Base-by-base conservation (phyloP, 2,797 vertebrate genomes). In the Erpetoichthys calabaricus region DNA sequence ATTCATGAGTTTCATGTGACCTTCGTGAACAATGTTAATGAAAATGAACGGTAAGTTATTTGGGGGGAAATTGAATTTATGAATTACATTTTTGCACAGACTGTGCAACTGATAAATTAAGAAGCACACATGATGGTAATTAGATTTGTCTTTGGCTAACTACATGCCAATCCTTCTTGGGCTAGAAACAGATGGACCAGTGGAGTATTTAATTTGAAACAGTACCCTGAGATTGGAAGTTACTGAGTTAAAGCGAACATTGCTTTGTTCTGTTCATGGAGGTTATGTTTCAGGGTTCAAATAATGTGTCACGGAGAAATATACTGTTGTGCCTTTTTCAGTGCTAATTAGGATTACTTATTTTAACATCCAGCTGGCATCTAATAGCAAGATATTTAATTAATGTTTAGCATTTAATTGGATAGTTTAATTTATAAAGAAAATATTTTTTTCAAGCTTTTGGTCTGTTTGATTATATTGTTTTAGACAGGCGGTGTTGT, bases 191-290 rank as follows among this genome's bases (percentile, higher is more conserved):
- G 74, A 77, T 75, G 75, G 72, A 66, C 60, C 59, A 68, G 62
- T 58, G 63, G 66, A 66, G 70, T 63, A 63, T 68, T 75, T 72
- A 70, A 73, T 77, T 70, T 72, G 68, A 70, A 75, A 70, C 77
- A 74, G 71, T 75, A 70, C 63, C 64, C 68, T 69, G 25, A 73
- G 74, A 71, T 71, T 66, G 70, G 64, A 64, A 73, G 65, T 70
- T 68, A 68, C 63, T 66, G 73, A 63, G 72, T 78, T 78, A 78
- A 75, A 78, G 73, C 74, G 68, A 64, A 57, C 60, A 68, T 71
- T 67, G 67, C 73, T 70, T 71, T 62, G 65, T 65, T 63, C 59
- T 69, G 67, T 71, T 1, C 67, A 71, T 65, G n/a, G 44, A 51
- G 3, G 9, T 43, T 53, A 25, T 49, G 41, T 50, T 53, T 51